Base-by-base conservation (phyloP, 1,140 invertebrate species). In the Centruroides sculpturatus region DNA sequence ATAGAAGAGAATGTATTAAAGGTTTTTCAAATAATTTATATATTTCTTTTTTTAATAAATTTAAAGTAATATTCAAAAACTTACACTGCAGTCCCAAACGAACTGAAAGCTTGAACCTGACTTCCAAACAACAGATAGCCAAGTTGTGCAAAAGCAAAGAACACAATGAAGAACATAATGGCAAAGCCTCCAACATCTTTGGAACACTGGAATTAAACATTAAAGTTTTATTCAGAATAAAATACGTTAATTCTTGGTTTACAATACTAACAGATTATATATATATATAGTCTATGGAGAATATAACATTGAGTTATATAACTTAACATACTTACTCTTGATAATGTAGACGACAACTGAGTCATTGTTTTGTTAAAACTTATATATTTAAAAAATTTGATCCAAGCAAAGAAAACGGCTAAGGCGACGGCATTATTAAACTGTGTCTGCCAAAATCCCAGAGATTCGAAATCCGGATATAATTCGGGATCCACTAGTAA, bases 81-180 rank as follows among this genome's bases (percentile, higher is more conserved):
- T 68, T 68, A 72, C 69, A 72, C 64, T n/a, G 71, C 63, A 35
- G 60, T 68, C n/a, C 65, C 64, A 56, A 72, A 68, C 60, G 64
- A 67, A 59, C 68, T 72, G 59, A 72, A 72, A 50, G 67, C 71
- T 52, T 71, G 62, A n/a, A 83, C 81, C 67, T 84, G 77, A n/a
- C 79, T 81, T 56, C 85, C 84, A 71, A 86, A 87, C 3, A 85
- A 66, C 4, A 86, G 70, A 60, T 82, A 82, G 11, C 83, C 85
- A 51, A 85, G 68, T 69, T 83, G 83, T 4, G 85, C 84, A 73
- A 85, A 89, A 8, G 86, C 85, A 70, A 87, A 78, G 73, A 89
- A 89, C 10, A 88, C 82, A 65, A 89, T 85, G 67, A 85, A 82
- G 72, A 89, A 89, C 85, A 90, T 87, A 7, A 88, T 75, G 49